Conservation (phyloP, 2,797 vertebrate species). For the Arctocebus calabarensis region DNA sequence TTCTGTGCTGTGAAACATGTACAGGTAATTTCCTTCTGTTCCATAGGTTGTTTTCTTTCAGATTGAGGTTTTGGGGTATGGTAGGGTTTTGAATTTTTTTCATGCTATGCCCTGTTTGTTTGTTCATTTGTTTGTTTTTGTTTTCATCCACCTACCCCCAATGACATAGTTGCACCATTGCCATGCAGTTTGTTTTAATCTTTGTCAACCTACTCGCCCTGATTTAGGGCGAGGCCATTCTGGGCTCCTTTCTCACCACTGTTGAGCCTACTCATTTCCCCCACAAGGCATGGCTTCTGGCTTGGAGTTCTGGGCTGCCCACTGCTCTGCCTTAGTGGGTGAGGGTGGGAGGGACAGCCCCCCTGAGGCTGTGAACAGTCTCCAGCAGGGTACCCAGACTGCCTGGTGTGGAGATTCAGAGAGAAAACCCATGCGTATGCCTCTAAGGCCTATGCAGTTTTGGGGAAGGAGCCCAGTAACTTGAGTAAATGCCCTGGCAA, state of each 20-base stretch:
- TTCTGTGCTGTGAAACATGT: background rate
- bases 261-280: background rate
- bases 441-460: background rate
- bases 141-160: no score
- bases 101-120: background rate
- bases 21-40: background rate
- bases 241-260: background rate
- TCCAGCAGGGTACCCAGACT: background rate
- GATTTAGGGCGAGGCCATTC: background rate
- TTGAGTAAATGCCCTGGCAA: background rate
- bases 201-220: background rate
- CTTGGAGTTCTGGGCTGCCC: background rate
- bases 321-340: background rate
- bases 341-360: background rate
- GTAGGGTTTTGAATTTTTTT: background rate
- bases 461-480: background rate
- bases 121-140: background rate
- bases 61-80: background rate
- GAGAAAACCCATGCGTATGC: background rate
- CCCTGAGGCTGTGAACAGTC: background rate
- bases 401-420: background rate
- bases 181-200: background rate
- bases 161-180: background rate
- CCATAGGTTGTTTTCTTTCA: conserved; percentile 2
- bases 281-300: background rate